Percentiles rank a stretch among this genome's conserved stretches.
These are phyloP conservation scores for Apotomis betuletana DNA, from an alignment of 2,888 invertebrate species.

Conservation along the genomic window DNA sequence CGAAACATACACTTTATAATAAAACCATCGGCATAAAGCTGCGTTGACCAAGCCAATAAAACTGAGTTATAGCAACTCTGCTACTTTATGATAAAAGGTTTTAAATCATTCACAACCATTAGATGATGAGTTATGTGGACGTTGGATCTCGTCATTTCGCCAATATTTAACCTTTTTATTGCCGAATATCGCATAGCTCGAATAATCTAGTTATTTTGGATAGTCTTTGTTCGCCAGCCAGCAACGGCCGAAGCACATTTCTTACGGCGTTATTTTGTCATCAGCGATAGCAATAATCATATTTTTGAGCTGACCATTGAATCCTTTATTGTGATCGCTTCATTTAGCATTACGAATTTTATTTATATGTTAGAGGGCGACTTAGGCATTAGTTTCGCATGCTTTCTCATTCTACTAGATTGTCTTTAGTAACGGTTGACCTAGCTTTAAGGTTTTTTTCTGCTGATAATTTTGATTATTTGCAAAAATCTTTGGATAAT, in stretches of 20 bases:
- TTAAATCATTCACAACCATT: conserved; percentile 82
- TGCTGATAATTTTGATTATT: conserved; percentile 71
- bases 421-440: conserved; percentile 57
- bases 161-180: conserved; percentile 81
- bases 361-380: conserved; percentile 74
- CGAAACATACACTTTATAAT: conserved; percentile 68
- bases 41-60: conserved; percentile 80
- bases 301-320: conserved; percentile 78
- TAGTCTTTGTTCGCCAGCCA: conserved; percentile 56
- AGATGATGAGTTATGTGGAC: conserved; percentile 80
- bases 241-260: conserved; percentile 63
- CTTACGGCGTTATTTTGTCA: conserved; percentile 70
- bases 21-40: conserved; percentile 75
- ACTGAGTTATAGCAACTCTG: conserved; percentile 80
- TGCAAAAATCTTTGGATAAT: conserved; percentile 59
- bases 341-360: conserved; percentile 71
- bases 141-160: conserved; percentile 77
- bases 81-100: conserved; percentile 82
- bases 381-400: conserved; percentile 78
- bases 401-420: conserved; percentile 61
- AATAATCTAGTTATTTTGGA: conserved; percentile 72
- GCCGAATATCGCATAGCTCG: conserved; percentile 75
- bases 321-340: conserved; percentile 78
- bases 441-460: conserved; percentile 69
- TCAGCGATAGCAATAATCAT: conserved; percentile 75